phyloP scores from a whole-genome alignment of 2,888 invertebrate species.

The Mylabris sibirica region DNA sequence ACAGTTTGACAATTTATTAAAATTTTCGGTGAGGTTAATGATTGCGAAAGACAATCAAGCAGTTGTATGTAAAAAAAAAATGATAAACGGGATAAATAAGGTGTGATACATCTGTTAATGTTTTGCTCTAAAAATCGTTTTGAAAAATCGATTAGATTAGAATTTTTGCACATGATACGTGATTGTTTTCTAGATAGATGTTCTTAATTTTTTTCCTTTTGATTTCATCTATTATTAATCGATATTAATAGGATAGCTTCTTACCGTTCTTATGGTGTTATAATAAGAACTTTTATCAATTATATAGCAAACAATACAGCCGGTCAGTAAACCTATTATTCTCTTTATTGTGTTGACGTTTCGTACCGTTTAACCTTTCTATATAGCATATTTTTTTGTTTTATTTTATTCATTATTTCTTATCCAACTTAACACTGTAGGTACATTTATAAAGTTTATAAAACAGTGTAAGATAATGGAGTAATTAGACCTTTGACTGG shows the following conservation, averaged over 20 bases:
- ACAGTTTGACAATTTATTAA: no score
- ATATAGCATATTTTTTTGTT: not conserved
- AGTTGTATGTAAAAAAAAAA: no score
- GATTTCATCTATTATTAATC: not conserved
- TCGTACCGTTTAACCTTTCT: not conserved
- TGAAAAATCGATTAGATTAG: no score
- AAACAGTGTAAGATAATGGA: not conserved
- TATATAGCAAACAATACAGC: not conserved
- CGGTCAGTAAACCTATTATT: not conserved
- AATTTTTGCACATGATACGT: not conserved
- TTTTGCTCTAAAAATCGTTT: no score
- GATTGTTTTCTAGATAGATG: not conserved
- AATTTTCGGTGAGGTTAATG: no score
- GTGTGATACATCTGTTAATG: no score
- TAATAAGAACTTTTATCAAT: not conserved
- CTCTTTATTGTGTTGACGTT: not conserved
- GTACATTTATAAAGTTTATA: constrained; percentile 3
- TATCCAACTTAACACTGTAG: not conserved
- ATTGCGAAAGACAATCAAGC: no score
- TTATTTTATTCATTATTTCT: not conserved
- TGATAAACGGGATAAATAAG: no score
- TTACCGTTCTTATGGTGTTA: not conserved
- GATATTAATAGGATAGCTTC: not conserved
- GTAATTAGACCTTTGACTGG: not conserved
- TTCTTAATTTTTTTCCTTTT: not conserved